phyloP scores from a whole-genome alignment of 2,888 invertebrate species.

The Trichogramma evanescens region DNA sequence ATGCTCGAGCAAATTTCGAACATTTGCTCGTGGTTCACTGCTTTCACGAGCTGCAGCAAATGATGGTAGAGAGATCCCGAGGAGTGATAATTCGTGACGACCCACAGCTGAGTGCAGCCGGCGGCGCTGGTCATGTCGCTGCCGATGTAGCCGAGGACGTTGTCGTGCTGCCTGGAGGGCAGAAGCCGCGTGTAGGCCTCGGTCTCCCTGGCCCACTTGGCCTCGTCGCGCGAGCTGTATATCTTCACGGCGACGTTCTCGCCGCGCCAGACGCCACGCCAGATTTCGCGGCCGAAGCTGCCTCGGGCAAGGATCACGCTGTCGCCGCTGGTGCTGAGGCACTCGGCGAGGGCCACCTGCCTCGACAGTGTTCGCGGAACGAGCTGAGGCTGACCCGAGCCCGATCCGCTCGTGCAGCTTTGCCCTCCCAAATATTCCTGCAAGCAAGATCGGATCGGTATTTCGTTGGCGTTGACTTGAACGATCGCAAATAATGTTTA shows the following conservation, averaged over 20 bases:
- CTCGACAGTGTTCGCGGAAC: conserved; percentile 88
- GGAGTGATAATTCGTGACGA: conserved; percentile 88
- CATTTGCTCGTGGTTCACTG: conserved; percentile 72
- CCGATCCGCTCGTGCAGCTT: conserved; percentile 85
- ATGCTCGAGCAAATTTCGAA: conserved; percentile 80
- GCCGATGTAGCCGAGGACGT: conserved; percentile 90
- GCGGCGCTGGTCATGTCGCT: conserved; percentile 84
- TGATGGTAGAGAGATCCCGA: conserved; percentile 91
- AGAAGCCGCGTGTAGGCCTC: conserved; percentile 67
- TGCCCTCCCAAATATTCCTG: conserved; percentile 74
- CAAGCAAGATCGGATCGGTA: not conserved
- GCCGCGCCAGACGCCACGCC: conserved; percentile 88
- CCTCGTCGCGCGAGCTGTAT: conserved; percentile 89
- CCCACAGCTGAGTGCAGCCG: conserved; percentile 74
- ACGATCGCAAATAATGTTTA: no score
- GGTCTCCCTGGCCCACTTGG: conserved; percentile 88
- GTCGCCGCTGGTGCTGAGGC: conserved; percentile 57
- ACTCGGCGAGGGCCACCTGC: conserved; percentile 77
- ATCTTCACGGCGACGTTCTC: conserved; percentile 93
- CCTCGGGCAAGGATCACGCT: conserved; percentile 39
- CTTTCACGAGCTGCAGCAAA: conserved; percentile 58
- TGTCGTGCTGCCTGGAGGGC: conserved; percentile 65
- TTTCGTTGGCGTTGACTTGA: not conserved
- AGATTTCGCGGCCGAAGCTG: conserved; percentile 77
- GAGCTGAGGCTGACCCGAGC: conserved; percentile 83